Evolutionary conservation across 2,888 invertebrate species (phyloP), one percentile per base, ranked within the genome.

Genomic region (Augochlorella aurata): DNA sequence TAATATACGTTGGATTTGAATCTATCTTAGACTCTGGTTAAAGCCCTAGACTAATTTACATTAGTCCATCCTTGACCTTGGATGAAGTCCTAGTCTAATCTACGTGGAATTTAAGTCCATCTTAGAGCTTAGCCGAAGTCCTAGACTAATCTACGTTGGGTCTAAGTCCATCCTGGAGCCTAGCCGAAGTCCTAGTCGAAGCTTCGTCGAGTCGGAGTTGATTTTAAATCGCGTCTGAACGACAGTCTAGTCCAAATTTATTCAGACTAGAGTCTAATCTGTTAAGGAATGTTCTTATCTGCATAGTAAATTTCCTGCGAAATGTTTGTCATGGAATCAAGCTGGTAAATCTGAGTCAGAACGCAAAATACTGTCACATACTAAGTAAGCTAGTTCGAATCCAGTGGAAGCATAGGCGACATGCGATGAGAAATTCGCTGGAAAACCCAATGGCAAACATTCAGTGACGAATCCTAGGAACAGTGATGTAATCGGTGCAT

Each of bases 391-490:
- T 24, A 8, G 65, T 52, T 66, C 45, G 18, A 16, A 16, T 4
- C n/a, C 29, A 69, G 65, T 74, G 82, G 74, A 81, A 74, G 54
- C 47, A 54, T 14, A 54, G 54, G 69, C 49, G 81, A 58, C 49
- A 63, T 65, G 50, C 21, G 49, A 81, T 49, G 68, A 52, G 47
- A 69, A 29, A 45, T 58, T 4, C 29, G 21, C 16, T 21, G 45
- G 16, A 73, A 50, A 81, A 81, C 16, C 14, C 14, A 16, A 2
- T 8, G 8, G 7, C 8, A 8, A 24, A 8, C 24, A 58, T 24
- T 24, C 21, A 8, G 29, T 16, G 24, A 8, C 58, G 24, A 16
- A 58, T 2, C 58, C 24, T 14, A 14, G 8, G 16, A 0, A 0
- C 7, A 7, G 8, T 29, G 14, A 58, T 2, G 14, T 24, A 8